Conservation (phyloP, 2,113 vertebrate genomes). For the Rattus rattus region DNA sequence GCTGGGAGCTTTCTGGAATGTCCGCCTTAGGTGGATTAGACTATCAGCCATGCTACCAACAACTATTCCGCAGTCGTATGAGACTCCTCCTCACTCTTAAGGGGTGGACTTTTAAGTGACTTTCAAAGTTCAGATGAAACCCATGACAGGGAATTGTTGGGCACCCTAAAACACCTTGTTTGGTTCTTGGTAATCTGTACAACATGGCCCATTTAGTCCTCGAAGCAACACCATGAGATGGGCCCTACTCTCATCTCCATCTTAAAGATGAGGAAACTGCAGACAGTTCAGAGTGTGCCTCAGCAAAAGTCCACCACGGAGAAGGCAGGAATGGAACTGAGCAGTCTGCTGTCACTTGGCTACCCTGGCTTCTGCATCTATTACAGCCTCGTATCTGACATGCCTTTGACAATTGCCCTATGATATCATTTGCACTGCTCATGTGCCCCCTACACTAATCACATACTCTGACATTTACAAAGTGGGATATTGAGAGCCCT, state of each 20-base stretch:
- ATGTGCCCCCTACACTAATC: background rate
- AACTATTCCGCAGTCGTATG: background rate
- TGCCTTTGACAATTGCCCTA: background rate
- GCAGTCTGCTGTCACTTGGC: background rate
- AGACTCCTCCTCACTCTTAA: background rate
- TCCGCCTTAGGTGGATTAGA: background rate
- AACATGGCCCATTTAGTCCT: background rate
- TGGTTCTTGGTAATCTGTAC: background rate
- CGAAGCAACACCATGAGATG: background rate
- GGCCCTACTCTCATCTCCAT: background rate
- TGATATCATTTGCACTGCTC: background rate
- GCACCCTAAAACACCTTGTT: background rate
- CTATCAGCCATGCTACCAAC: background rate
- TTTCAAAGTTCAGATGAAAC: background rate
- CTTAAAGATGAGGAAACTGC: background rate
- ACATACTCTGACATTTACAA: background rate
- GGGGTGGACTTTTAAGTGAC: background rate
- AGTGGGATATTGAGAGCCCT: background rate
- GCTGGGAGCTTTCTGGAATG: background rate
- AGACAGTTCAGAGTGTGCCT: background rate
- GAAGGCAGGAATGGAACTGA: background rate
- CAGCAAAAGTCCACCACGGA: background rate
- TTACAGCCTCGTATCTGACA: background rate
- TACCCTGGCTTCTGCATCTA: background rate
- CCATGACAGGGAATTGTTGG: background rate